Percentiles rank a stretch among this genome's conserved stretches.
Evolutionary conservation across 1,140 invertebrate species (phyloP).

Genomic region (Dinothrombium tinctorium): DNA sequence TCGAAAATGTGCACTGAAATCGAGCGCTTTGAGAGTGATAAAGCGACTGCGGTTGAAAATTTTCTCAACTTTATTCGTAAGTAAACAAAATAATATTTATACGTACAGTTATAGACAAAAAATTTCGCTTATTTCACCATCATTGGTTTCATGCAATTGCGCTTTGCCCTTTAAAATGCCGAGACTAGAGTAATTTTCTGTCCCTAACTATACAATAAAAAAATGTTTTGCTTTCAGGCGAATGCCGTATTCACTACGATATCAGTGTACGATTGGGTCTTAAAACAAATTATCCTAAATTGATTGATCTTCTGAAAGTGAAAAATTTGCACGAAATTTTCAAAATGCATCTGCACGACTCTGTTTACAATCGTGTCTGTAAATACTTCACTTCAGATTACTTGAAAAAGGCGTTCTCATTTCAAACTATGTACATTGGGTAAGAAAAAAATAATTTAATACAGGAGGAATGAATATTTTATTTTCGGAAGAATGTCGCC

Average conservation of each 20-base stretch:
- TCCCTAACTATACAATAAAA: too few species aligned
- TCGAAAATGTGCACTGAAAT: not conserved
- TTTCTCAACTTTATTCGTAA: not conserved
- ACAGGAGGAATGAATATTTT: not conserved
- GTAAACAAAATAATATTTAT: too few species aligned
- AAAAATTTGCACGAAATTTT: conserved; percentile 1
- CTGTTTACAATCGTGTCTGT: not conserved
- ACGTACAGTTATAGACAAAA: too few species aligned
- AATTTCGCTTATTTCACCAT: too few species aligned
- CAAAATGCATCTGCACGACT: not conserved
- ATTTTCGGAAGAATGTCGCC: conserved; percentile 2
- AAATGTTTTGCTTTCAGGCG: too few species aligned
- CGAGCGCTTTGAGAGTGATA: not conserved
- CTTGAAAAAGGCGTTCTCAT: not conserved
- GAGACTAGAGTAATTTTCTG: too few species aligned
- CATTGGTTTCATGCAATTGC: too few species aligned
- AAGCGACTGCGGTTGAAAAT: not conserved
- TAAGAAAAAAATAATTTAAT: not conserved
- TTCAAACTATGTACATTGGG: conserved; percentile 3
- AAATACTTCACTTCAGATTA: conserved; percentile 1
- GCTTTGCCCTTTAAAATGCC: too few species aligned
- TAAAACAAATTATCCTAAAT: not conserved
- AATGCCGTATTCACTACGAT: not conserved
- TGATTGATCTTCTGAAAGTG: not conserved
- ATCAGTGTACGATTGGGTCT: not conserved